phyloP scores from a whole-genome alignment of 2,113 vertebrate species.

The Abramis brama region DNA sequence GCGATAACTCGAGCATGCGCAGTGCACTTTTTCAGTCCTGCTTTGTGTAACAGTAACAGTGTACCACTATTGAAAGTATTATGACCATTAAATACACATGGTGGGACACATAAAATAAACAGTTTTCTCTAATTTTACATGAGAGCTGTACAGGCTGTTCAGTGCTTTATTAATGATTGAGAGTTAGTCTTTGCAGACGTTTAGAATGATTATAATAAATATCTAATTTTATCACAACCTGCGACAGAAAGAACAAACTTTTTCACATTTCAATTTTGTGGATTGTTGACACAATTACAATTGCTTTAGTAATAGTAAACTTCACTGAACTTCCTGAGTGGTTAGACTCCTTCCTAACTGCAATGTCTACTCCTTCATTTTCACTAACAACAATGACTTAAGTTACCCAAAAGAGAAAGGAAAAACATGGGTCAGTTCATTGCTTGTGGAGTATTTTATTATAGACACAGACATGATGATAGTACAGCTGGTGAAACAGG shows the following conservation, averaged over 20 bases:
- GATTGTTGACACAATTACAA: not conserved
- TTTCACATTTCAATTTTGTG: not conserved
- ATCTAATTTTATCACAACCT: not conserved
- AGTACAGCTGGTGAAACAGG: conserved; percentile 40
- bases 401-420: not conserved
- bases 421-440: conserved; percentile 3
- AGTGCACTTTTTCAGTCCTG: not conserved
- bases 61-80: not conserved
- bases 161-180: no score
- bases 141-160: no score
- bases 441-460: conserved; percentile 54
- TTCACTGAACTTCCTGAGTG: not conserved
- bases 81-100: no score
- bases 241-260: not conserved
- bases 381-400: not conserved
- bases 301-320: not conserved
- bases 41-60: not conserved
- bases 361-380: not conserved
- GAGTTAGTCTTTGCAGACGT: no score
- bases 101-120: no score
- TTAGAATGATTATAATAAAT: no score
- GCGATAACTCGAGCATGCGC: conserved; percentile 43
- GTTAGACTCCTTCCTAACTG: not conserved
- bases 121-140: no score
- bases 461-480: conserved; percentile 33